Evolutionary conservation across 1,140 invertebrate genomes (phyloP).

Genomic region (Homarus americanus): DNA sequence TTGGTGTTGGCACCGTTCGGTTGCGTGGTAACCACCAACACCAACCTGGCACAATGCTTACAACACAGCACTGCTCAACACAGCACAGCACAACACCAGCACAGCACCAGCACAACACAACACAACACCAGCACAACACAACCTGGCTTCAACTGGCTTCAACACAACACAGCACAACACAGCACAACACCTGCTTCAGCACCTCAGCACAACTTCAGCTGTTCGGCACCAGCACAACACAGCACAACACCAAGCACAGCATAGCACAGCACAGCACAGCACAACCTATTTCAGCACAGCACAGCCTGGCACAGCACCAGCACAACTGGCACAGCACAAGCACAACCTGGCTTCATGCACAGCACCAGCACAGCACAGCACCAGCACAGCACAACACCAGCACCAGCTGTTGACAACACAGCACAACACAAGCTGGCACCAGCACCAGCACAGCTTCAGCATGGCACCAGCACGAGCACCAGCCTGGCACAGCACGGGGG

Average conservation of each 20-base stretch:
- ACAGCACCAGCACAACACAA: no score
- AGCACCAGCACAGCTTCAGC: no score
- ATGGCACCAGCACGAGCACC: conserved; percentile 39
- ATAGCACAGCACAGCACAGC: background rate
- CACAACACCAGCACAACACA: no score
- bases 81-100: no score
- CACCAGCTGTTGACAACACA: no score
- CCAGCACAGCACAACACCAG: no score
- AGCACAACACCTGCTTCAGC: background rate
- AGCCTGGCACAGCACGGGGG: conserved; percentile 56
- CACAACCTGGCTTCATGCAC: background rate
- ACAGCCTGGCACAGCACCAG: conserved; percentile 39
- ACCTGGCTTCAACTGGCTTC: no score
- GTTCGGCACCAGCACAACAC: background rate
- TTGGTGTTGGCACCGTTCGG: background rate
- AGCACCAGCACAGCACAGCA: no score
- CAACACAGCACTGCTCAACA: background rate
- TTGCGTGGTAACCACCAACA: background rate
- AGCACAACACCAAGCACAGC: background rate
- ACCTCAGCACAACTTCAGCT: background rate
- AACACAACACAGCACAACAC: background rate
- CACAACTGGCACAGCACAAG: background rate
- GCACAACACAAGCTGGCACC: no score
- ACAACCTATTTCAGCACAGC: background rate
- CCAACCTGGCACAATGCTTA: background rate